These are phyloP conservation scores for Acropternis orthonyx DNA, from an alignment of 2,797 vertebrate genomes.

Conservation along the genomic window DNA sequence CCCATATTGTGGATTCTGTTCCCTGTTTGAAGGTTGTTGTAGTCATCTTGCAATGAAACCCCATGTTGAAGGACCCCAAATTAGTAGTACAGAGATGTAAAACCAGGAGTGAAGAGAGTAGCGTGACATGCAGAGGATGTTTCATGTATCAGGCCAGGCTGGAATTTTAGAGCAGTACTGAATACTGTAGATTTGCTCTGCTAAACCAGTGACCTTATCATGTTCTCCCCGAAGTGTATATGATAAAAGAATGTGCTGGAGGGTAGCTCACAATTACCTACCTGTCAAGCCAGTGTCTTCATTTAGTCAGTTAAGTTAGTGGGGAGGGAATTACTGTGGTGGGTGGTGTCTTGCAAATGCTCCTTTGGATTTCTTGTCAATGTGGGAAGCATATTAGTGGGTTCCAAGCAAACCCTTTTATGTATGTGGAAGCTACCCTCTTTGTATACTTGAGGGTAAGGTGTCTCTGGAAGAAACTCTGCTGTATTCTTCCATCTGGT, in stretches of 20 bases:
- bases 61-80: background rate
- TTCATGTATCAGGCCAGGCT: background rate
- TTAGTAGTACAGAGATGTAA: background rate
- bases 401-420: background rate
- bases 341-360: constrained; percentile 12
- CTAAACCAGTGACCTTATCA: constrained; percentile 48
- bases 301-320: constrained; percentile 5
- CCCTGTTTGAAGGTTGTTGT: background rate
- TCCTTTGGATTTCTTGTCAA: constrained; percentile 29
- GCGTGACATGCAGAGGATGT: background rate
- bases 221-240: constrained; percentile 11
- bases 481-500: background rate
- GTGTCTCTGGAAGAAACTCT: background rate
- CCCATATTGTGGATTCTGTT: background rate
- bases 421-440: fast-evolving
- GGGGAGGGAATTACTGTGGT: background rate
- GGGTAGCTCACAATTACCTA: constrained; percentile 50
- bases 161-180: background rate
- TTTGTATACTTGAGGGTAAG: background rate
- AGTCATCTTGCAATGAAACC: background rate
- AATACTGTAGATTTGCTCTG: constrained; percentile 33
- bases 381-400: background rate
- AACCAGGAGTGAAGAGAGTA: background rate
- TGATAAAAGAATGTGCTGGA: constrained; percentile 58
- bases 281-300: constrained; percentile 58